Evolutionary conservation across 2,797 vertebrate species (phyloP), one percentile per base, ranked within the genome.

Genomic region (Champsocephalus esox): DNA sequence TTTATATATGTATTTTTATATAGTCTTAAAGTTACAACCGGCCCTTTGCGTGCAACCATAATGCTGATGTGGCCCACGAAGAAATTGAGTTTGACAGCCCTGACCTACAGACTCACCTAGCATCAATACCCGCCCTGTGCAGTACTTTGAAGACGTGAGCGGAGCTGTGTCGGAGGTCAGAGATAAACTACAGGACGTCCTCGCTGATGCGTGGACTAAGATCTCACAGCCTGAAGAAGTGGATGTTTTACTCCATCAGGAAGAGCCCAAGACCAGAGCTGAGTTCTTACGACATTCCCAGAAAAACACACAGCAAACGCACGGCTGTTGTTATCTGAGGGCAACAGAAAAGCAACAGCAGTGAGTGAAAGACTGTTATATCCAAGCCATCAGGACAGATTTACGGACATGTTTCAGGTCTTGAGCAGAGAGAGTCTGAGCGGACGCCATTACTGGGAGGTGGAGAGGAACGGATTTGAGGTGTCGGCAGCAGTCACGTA

Each of bases 341-440:
- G 10, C 9, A 62, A 73, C 62, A 71, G 45, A 80, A 85, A 68
- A 44, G 66, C 58, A 57, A 65, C 54, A 13, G 28, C 64, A 17
- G 10, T 1, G 32, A 59, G 4, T 8, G 52, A 66, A 5, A 56
- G 50, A 12, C 55, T 52, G 49, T 1, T 2, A 0, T 38, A 41
- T 38, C 11, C 32, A 2, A 17, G 2, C 46, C 54, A 76, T 4
- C 19, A 3, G 1, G 79, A 79, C 52, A 70, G 62, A 60, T 85
- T 85, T 44, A 73, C 38, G 6, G 66, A 82, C 59, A 70, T 54
- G 73, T 80, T 60, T 57, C 73, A 82, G 62, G 80, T 52, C 9
- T 3, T 74, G 56, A 11, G 58, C 1, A 45, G 34, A 60, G 74
- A 56, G 21, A 46, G 17, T 51, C 69, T 77, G 65, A 65, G 8